Evolutionary conservation across 2,113 vertebrate genomes (phyloP).

Genomic region (Pachypanchax playfairii): DNA sequence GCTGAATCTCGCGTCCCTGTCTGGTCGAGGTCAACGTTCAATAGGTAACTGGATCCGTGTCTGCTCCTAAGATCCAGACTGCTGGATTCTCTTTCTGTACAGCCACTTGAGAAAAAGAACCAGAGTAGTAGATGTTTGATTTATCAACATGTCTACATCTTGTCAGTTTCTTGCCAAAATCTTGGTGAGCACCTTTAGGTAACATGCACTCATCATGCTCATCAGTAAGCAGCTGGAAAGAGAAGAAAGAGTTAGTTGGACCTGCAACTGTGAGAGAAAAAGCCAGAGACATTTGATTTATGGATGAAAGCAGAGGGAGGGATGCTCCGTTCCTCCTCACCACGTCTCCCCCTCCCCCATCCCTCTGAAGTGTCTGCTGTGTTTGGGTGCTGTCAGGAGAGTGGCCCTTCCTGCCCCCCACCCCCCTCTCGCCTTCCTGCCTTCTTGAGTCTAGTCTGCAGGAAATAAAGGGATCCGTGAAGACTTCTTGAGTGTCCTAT

Average conservation of each 20-base stretch:
- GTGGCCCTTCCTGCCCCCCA: slow-evolving; percentile 40
- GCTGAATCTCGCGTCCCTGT: slow-evolving; percentile 11
- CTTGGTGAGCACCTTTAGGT: slow-evolving; percentile 24
- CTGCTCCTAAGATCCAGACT: slow-evolving; percentile 42
- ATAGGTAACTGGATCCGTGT: slow-evolving; percentile 49
- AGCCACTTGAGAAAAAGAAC: slow-evolving; percentile 14
- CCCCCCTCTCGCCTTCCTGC: slow-evolving; percentile 31
- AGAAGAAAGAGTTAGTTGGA: slow-evolving; percentile 37
- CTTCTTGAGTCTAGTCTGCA: slow-evolving; percentile 63
- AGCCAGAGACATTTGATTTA: slow-evolving; percentile 55
- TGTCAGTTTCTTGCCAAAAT: no score
- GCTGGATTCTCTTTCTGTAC: slow-evolving; percentile 11
- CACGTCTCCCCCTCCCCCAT: no score
- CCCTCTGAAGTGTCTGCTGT: slow-evolving; percentile 40
- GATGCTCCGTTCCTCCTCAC: slow-evolving; percentile 29
- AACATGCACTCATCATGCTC: slow-evolving; percentile 26
- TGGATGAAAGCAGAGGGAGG: slow-evolving; percentile 53
- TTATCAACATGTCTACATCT: slow-evolving; percentile 15
- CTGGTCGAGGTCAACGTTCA: slow-evolving; percentile 40
- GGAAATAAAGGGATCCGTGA: slow-evolving; percentile 70
- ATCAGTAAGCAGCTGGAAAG: slow-evolving; percentile 21
- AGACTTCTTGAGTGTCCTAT: slow-evolving; percentile 54
- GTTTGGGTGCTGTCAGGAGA: slow-evolving; percentile 52
- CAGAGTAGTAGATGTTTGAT: slow-evolving; percentile 27
- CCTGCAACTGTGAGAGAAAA: slow-evolving; percentile 6